A percentile compares a stretch with the other conserved stretches of the same genome.
These are phyloP conservation scores for Holothuria scabra DNA, from an alignment of 53 echinoderm and acorn worm genomes.

Conservation along the genomic window DNA sequence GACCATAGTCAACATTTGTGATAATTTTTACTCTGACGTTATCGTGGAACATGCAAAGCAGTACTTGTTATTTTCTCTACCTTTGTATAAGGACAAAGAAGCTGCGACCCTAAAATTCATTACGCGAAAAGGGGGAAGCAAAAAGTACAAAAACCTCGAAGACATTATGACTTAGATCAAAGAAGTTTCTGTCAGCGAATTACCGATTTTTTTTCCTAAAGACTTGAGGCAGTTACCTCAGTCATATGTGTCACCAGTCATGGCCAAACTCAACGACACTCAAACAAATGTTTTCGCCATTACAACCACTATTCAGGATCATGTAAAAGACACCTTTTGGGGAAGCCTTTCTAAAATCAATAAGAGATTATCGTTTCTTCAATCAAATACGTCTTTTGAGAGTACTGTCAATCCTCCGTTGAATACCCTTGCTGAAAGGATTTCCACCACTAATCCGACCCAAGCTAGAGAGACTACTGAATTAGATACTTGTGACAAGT, in stretches of 20 bases:
- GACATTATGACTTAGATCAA: constrained; percentile 15
- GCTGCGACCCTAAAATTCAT: constrained; percentile 1
- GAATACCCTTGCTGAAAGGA: no score
- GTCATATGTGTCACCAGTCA: constrained; percentile 14
- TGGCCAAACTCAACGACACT: neutral
- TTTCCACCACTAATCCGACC: no score
- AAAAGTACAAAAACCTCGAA: constrained; percentile 1
- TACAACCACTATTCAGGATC: neutral
- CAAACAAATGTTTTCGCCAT: constrained; percentile 1
- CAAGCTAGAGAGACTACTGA: no score
- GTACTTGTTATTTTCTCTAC: constrained; percentile 21
- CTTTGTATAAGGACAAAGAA: constrained; percentile 8
- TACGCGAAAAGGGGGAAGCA: neutral
- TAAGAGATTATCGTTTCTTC: no score
- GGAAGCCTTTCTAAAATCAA: neutral
- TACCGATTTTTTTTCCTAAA: neutral
- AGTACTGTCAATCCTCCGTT: no score
- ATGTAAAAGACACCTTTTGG: constrained; percentile 1
- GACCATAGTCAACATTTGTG: constrained; percentile 21
- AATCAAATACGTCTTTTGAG: no score
- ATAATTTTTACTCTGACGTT: constrained; percentile 11
- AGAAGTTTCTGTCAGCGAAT: neutral
- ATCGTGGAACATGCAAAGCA: neutral
- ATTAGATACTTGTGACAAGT: no score
- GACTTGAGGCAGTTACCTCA: constrained; percentile 8